Evolutionary conservation across 2,113 vertebrate genomes (phyloP), one percentile per base, ranked within the genome.

Genomic region (Ctenomys sociabilis): DNA sequence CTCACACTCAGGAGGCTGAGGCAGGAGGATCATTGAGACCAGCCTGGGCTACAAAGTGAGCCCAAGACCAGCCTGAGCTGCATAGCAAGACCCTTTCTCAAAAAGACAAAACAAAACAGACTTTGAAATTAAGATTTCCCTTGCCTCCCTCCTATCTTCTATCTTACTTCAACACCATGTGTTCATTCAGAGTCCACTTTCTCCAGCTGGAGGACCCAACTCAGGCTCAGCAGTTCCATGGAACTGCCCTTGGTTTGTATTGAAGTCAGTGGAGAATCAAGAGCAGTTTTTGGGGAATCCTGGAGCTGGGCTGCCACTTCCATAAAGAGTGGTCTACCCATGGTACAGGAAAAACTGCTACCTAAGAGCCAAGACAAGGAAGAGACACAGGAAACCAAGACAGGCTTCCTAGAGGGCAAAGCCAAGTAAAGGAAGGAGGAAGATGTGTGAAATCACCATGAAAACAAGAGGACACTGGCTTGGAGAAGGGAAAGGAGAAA

Each of bases 401-500:
- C 54, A 57, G 54, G 54, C 16, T 57, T 57, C 16, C 54, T 16
- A 4, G 16, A 16, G 54, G 49, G 49, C 26, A 63, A 90, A 54
- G 57, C 0, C 21, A 73, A 81, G 75, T 4, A 28, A 43, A 64
- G 77, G 9, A 72, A 83, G 78, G 16, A 85, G 40, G 32, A 59
- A 28, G 9, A 64, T n/a, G 14, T 2, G 63, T 0, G 5, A 52
- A 9, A 54, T n/a, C n/a, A n/a, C n/a, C n/a, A 4, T 28, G 24
- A 66, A 68, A 83, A 37, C 3, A 7, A 77, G n/a, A 43, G 35
- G 61, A 77, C 26, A 49, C 40, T 26, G 63, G 73, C 57, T 73
- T 21, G 40, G 75, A 68, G 70, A 28, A 32, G 66, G 75, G 59
- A 88, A 85, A 52, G 75, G 30, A 37, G 63, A 70, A 61, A 72